These are phyloP conservation scores for Sebastiscus albofasciatus DNA, from an alignment of 2,797 vertebrate species.

Conservation along the genomic window DNA sequence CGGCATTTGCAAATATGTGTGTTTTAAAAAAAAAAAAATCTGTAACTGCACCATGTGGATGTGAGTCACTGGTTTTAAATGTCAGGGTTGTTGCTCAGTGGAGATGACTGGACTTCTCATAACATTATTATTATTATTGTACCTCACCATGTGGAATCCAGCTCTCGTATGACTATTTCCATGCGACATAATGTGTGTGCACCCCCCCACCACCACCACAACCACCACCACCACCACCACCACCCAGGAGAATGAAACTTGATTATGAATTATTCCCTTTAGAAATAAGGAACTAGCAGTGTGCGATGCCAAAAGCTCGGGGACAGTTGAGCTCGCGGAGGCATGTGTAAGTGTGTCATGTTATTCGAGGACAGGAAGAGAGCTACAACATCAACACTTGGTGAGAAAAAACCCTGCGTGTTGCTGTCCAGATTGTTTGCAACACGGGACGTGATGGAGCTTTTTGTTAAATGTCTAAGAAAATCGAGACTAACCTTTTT, in stretches of 20 bases:
- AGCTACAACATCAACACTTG: background rate
- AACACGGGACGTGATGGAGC: background rate
- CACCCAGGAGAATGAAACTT: conserved; percentile 19
- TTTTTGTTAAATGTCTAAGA: background rate
- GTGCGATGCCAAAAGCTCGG: conserved; percentile 12
- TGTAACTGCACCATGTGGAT: background rate
- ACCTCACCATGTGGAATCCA: background rate
- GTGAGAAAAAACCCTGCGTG: background rate
- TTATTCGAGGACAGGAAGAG: conserved; percentile 35
- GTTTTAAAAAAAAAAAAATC: background rate
- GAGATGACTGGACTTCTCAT: background rate
- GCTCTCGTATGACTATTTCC: background rate
- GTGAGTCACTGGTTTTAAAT: conserved; percentile 44
- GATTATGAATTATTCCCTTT: conserved; percentile 59
- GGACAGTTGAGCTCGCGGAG: conserved; percentile 23
- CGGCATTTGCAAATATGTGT: background rate
- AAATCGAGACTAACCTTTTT: conserved; percentile 6
- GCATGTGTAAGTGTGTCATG: conserved; percentile 54
- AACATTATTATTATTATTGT: background rate
- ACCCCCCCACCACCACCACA: background rate
- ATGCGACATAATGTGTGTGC: background rate
- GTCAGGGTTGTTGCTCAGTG: conserved; percentile 19
- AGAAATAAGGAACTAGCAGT: conserved; percentile 27
- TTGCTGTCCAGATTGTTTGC: background rate
- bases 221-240: background rate